Evolutionary conservation across 2,797 vertebrate genomes (phyloP).

Genomic region (Phyllotis vaccarum): DNA sequence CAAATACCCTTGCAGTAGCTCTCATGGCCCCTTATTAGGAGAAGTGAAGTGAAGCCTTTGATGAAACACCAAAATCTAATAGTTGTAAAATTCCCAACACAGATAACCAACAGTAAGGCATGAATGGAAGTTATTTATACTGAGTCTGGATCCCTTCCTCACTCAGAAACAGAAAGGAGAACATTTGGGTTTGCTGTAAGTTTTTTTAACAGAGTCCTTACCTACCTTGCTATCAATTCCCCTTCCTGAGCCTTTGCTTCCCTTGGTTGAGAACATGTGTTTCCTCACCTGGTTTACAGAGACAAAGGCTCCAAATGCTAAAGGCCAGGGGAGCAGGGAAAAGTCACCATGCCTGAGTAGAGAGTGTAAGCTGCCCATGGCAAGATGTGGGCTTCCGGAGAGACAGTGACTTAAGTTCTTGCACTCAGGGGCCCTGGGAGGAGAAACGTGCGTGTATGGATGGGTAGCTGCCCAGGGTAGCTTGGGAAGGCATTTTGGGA

Average conservation of each 20-base stretch:
- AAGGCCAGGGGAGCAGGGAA: no score
- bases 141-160: not conserved
- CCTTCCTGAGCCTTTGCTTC: not conserved
- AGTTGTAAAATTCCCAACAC: not conserved
- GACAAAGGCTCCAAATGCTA: not conserved
- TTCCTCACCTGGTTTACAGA: not conserved
- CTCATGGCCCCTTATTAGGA: not conserved
- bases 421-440: not conserved
- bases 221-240: not conserved
- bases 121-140: not conserved
- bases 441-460: not conserved
- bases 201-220: not conserved
- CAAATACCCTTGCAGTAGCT: not conserved
- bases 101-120: not conserved
- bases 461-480: not conserved
- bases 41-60: slow-evolving; percentile 36
- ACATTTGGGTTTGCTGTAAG: not conserved
- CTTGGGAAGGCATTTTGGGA: not conserved
- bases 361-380: not conserved
- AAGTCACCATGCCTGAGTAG: no score
- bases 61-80: not conserved
- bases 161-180: not conserved
- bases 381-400: not conserved
- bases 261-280: not conserved
- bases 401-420: not conserved